Percentiles rank a stretch among this genome's conserved stretches.
phyloP scores from a whole-genome alignment of 53 echinoderm and acorn worm species.

The Echinarachnius parma region DNA sequence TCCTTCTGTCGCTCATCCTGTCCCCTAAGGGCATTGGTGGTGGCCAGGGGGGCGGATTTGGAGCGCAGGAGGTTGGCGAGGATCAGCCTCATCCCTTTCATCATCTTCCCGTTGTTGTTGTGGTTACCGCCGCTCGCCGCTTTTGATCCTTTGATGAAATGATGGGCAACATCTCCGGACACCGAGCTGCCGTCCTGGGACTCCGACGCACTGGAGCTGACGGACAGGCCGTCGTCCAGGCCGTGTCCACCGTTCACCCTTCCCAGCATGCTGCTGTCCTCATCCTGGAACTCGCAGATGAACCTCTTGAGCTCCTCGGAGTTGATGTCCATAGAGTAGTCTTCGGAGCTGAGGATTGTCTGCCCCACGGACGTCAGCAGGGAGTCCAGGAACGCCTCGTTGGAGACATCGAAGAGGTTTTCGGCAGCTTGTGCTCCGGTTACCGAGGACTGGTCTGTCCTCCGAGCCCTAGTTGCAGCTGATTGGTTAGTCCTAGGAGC shows the following conservation, averaged over 20 bases:
- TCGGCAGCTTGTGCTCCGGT: too few relatives aligned
- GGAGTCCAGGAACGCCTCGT: slow-evolving; percentile 27
- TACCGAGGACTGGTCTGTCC: too few relatives aligned
- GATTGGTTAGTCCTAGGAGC: too few relatives aligned
- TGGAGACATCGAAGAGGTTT: too few relatives aligned
- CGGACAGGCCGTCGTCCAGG: slow-evolving; percentile 41
- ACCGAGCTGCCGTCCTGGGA: slow-evolving; percentile 48
- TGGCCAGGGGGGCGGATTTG: slow-evolving; percentile 33
- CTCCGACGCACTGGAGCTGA: slow-evolving; percentile 65
- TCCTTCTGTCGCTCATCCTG: slow-evolving; percentile 51
- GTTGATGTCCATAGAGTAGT: slow-evolving; percentile 61
- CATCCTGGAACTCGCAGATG: slow-evolving; percentile 61
- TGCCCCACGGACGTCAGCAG: slow-evolving; percentile 6
- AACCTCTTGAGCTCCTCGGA: slow-evolving; percentile 69
- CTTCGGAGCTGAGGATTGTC: background rate
- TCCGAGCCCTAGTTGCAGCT: too few relatives aligned
- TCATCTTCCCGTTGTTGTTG: slow-evolving; percentile 49
- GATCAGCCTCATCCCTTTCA: slow-evolving; percentile 59
- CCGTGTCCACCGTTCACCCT: background rate
- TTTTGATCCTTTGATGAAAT: too few relatives aligned
- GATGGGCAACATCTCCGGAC: slow-evolving; percentile 16
- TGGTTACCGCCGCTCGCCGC: background rate
- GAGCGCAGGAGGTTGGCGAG: slow-evolving; percentile 58
- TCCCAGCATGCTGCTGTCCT: background rate
- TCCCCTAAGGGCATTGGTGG: slow-evolving; percentile 32